Conservation (phyloP, 1,140 invertebrate genomes). For the Drosophila repletoides region DNA sequence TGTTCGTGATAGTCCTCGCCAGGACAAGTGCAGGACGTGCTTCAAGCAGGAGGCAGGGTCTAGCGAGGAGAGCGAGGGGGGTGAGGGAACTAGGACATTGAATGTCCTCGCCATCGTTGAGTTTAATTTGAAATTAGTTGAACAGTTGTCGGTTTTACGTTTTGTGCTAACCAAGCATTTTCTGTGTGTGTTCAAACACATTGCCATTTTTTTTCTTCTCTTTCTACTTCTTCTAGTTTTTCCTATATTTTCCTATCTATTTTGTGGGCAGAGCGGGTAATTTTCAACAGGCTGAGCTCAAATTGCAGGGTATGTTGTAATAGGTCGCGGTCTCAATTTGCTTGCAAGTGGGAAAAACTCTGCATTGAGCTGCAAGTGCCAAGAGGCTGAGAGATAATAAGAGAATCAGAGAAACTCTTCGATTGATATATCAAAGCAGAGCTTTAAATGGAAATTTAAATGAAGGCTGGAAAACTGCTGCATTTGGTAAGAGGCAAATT, state of each 20-base stretch:
- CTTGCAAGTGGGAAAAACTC: slow-evolving; percentile 1
- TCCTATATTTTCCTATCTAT: too few species aligned
- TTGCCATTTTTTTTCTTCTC: neutral
- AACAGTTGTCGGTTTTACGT: slow-evolving; percentile 54
- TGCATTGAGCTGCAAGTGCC: neutral
- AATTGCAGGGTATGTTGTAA: slow-evolving; percentile 22
- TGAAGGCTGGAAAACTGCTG: neutral
- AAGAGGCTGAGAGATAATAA: too few species aligned
- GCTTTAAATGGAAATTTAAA: neutral
- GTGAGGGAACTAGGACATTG: slow-evolving; percentile 8
- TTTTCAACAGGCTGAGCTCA: too few species aligned
- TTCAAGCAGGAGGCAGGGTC: neutral
- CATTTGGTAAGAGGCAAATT: too few species aligned
- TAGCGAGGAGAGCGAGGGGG: neutral
- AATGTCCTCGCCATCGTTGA: slow-evolving; percentile 53
- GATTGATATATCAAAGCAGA: neutral
- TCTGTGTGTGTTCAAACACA: slow-evolving; percentile 34
- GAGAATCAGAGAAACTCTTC: too few species aligned
- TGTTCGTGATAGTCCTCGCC: slow-evolving; percentile 63
- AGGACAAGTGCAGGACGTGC: slow-evolving; percentile 24
- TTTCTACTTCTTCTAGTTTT: too few species aligned
- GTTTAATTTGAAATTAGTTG: slow-evolving; percentile 73
- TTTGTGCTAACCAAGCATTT: slow-evolving; percentile 59
- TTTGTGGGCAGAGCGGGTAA: too few species aligned
- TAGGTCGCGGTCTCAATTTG: slow-evolving; percentile 41